These are phyloP conservation scores for Panurus biarmicus DNA, from an alignment of 2,113 vertebrate species.

Conservation along the genomic window DNA sequence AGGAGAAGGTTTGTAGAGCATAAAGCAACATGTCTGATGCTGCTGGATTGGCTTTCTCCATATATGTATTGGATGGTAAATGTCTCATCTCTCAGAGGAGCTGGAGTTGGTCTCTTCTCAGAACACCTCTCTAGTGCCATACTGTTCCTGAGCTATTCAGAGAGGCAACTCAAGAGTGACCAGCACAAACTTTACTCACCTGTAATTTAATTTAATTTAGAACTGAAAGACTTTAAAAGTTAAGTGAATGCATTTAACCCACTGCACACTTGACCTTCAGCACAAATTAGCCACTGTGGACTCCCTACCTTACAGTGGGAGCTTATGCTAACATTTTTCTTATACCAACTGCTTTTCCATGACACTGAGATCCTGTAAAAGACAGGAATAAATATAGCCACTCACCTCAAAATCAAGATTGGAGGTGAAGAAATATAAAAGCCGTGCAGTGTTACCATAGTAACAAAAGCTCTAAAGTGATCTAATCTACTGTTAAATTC, in stretches of 20 bases:
- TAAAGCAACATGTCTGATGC: neutral
- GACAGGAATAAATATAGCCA: constrained; percentile 59
- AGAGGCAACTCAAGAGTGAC: neutral
- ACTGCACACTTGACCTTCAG: neutral
- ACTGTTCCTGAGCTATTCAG: neutral
- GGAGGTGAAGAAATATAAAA: constrained; percentile 57
- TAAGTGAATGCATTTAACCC: neutral
- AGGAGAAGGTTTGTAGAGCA: neutral
- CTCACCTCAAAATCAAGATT: constrained; percentile 59
- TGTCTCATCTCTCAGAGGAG: neutral
- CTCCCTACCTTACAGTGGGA: neutral
- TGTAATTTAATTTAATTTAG: neutral
- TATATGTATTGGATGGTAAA: neutral
- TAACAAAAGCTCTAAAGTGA: constrained; percentile 69
- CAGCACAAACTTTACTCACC: neutral
- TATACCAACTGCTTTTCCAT: constrained; percentile 15
- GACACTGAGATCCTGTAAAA: constrained; percentile 38
- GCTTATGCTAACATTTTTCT: constrained; percentile 13
- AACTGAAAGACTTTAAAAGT: neutral
- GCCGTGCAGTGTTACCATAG: constrained; percentile 63
- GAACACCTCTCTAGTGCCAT: neutral
- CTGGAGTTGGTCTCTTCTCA: neutral
- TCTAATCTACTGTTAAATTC: constrained; percentile 70
- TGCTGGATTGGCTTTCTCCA: neutral
- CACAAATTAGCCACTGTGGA: neutral